These are phyloP conservation scores for Azorinus chamasolen DNA, from an alignment of 2,888 invertebrate genomes.

Conservation along the genomic window DNA sequence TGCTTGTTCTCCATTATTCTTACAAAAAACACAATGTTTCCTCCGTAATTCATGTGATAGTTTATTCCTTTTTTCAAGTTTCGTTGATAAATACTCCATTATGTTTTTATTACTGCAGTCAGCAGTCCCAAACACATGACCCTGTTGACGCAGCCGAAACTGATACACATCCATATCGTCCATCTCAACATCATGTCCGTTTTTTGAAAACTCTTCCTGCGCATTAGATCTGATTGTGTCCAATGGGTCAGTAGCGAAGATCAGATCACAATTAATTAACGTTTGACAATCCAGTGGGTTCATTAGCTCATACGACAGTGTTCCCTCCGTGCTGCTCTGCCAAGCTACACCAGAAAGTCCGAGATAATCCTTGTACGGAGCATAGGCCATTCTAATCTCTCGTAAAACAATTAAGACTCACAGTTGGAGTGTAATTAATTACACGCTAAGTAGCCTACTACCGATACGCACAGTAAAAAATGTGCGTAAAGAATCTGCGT, in stretches of 20 bases:
- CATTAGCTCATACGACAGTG: slow-evolving; percentile 13
- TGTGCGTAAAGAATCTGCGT: too few species aligned
- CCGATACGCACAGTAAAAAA: too few species aligned
- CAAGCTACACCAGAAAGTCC: slow-evolving; percentile 40
- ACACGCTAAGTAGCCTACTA: too few species aligned
- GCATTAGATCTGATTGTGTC: not conserved
- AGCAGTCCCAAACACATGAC: too few species aligned
- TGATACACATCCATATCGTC: slow-evolving; percentile 64
- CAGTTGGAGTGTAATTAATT: too few species aligned
- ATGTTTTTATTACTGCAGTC: too few species aligned
- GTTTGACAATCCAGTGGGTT: not conserved
- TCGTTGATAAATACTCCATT: slow-evolving; percentile 20
- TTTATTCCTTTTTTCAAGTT: slow-evolving; percentile 35
- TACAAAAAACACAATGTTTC: slow-evolving; percentile 90
- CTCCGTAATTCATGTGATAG: slow-evolving; percentile 30
- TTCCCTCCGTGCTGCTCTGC: slow-evolving; percentile 22
- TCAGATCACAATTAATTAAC: not conserved
- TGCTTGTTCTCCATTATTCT: slow-evolving; percentile 91
- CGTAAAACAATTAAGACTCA: too few species aligned
- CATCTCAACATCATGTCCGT: slow-evolving; percentile 57
- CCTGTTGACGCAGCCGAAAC: slow-evolving; percentile 26
- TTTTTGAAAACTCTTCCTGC: slow-evolving; percentile 51
- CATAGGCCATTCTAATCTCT: slow-evolving; percentile 32
- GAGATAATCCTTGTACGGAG: slow-evolving; percentile 50
- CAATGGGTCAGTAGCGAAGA: not conserved